Evolutionary conservation across 2,113 vertebrate genomes (phyloP).

Genomic region (Prochilodus magdalenae): DNA sequence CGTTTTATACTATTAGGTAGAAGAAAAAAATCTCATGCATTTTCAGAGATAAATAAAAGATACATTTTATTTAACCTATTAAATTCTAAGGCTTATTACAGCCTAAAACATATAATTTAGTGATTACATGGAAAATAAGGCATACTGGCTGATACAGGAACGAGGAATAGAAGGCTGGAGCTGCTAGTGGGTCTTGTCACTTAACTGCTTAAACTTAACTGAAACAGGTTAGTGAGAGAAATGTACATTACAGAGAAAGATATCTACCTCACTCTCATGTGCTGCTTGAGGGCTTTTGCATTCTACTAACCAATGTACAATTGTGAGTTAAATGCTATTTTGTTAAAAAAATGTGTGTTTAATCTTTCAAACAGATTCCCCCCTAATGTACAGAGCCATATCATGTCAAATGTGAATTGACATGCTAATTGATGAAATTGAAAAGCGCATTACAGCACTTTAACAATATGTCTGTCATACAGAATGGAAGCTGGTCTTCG

Average conservation of each 20-base stretch:
- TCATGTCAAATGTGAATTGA: constrained; percentile 24
- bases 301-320: too few species aligned
- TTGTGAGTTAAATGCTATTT: too few species aligned
- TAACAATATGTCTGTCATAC: not conserved
- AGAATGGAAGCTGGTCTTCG: not conserved
- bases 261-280: not conserved
- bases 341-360: too few species aligned
- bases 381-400: not conserved
- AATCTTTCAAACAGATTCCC: constrained; percentile 4
- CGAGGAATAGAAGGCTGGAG: not conserved
- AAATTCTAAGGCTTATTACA: too few species aligned
- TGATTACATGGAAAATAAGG: too few species aligned
- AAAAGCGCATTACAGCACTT: not conserved
- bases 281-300: not conserved
- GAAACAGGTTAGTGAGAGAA: constrained; percentile 12
- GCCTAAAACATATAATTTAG: too few species aligned
- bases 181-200: not conserved
- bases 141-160: not conserved
- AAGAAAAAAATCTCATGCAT: too few species aligned
- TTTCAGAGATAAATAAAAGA: too few species aligned
- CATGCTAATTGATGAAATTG: constrained; percentile 18
- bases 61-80: too few species aligned
- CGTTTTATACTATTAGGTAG: too few species aligned
- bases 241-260: not conserved
- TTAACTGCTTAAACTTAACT: constrained; percentile 9